A percentile compares a stretch with the other conserved stretches of the same genome.
Conservation (phyloP, 2,113 vertebrate species). For the Esox niger region DNA sequence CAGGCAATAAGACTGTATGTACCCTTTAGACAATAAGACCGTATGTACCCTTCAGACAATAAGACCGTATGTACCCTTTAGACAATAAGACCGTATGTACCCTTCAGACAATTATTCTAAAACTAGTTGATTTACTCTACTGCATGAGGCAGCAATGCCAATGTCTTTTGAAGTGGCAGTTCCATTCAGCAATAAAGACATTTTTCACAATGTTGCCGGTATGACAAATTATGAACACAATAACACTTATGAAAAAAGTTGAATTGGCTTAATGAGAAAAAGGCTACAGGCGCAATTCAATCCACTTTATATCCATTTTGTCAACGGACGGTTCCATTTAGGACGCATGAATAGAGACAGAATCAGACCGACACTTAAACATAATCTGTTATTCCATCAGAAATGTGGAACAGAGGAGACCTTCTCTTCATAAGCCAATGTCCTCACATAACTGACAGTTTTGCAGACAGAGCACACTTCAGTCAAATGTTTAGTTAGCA, state of each 20-base stretch:
- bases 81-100: too few relatives aligned
- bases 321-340: neutral
- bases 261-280: neutral
- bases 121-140: too few relatives aligned
- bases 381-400: neutral
- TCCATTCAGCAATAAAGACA: too few relatives aligned
- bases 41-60: too few relatives aligned
- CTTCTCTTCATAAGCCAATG: neutral
- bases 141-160: too few relatives aligned
- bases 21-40: too few relatives aligned
- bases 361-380: neutral
- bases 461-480: conserved; percentile 12
- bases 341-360: neutral
- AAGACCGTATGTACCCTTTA: too few relatives aligned
- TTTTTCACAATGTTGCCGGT: too few relatives aligned
- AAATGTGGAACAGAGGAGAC: neutral
- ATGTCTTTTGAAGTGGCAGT: too few relatives aligned
- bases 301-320: neutral
- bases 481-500: conserved; percentile 31
- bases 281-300: neutral
- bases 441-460: conserved; percentile 20
- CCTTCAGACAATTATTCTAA: too few relatives aligned
- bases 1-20: too few relatives aligned
- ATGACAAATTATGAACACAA: too few relatives aligned
- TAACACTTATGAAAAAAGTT: neutral